phyloP scores from a whole-genome alignment of 1,140 invertebrate species.

The Caerostris extrusa region DNA sequence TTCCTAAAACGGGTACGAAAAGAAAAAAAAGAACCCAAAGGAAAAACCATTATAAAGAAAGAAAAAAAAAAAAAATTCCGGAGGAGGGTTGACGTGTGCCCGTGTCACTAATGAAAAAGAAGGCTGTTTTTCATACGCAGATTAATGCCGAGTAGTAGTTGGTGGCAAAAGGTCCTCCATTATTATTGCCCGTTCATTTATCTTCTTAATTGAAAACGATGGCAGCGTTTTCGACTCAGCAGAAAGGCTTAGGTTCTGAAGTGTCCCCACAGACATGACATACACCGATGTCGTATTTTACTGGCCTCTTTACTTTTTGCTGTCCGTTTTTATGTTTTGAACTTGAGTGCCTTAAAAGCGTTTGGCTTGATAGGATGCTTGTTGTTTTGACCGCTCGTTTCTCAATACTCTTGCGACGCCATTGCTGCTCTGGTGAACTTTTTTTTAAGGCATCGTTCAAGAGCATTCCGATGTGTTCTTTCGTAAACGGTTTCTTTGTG shows the following conservation, averaged over 20 bases:
- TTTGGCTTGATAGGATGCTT: conserved; percentile 10
- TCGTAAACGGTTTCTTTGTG: background rate
- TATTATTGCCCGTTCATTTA: conserved; percentile 67
- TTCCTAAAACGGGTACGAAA: background rate
- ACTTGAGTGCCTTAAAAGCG: background rate
- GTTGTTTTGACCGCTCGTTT: conserved; percentile 37
- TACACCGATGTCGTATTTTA: conserved; percentile 44
- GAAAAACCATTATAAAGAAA: background rate
- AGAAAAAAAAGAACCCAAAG: background rate
- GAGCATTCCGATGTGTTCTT: background rate
- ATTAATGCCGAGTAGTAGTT: conserved; percentile 46
- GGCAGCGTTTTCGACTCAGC: conserved; percentile 29
- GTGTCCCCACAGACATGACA: background rate
- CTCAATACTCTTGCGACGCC: background rate
- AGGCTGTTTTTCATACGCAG: conserved; percentile 1
- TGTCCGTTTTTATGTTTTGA: conserved; percentile 19
- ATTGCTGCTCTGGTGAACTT: background rate
- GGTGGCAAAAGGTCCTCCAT: conserved; percentile 26
- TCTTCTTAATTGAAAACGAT: conserved; percentile 75
- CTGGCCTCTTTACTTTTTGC: background rate
- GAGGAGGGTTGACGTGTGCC: background rate
- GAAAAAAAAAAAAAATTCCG: background rate
- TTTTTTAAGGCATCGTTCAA: background rate
- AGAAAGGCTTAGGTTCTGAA: background rate
- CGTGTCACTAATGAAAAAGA: conserved; percentile 59